Base-by-base conservation (phyloP, 2,113 vertebrate species). In the Hemibates koningsi region DNA sequence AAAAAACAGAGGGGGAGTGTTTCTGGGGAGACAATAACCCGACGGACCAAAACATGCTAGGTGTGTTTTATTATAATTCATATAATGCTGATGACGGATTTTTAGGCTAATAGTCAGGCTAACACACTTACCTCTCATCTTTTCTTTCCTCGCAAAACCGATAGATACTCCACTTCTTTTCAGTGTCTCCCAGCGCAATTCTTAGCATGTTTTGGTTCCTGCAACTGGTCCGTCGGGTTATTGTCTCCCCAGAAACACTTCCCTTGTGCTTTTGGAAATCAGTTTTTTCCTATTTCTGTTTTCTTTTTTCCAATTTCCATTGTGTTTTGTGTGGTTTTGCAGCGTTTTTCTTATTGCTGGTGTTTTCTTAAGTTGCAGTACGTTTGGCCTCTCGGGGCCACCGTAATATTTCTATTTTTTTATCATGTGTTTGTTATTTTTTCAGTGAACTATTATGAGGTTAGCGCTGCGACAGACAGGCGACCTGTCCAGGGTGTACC, bases 251-350 rank as follows among this genome's bases (percentile, higher is more conserved):
- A 61, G 27, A 61, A 61, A 61, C 57, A 61, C 27, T 32, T 61
- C 27, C 27, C 57, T 59, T 32, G 14, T 0, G 0, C 1, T 61
- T 61, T 61, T 61, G 57, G 8, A 32, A 61, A 17, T 59, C 8
- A 9, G 1, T 32, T 0, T 61, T 59, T 32, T 61, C 57, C 14
- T 61, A 32, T 61, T 32, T 61, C 5, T 32, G 57, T 59, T 59
- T 59, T 32, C 3, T 32, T 59, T 57, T 59, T 9, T 16, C 27
- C 14, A 17, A 32, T 59, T 59, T 59, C 27, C 27, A 0, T 6
- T 17, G 0, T 59, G 8, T 32, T 32, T 61, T 61, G 0, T 32
- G 57, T 61, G 1, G 0, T 61, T 61, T 61, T 61, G 14, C 27
- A 61, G 14, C 0, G 0, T 61, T 61, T 61, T 3, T 1, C 57